Percentiles rank a stretch among this genome's conserved stretches.
phyloP scores from a whole-genome alignment of 2,797 vertebrate species.

The Ambastaia sidthimunki region DNA sequence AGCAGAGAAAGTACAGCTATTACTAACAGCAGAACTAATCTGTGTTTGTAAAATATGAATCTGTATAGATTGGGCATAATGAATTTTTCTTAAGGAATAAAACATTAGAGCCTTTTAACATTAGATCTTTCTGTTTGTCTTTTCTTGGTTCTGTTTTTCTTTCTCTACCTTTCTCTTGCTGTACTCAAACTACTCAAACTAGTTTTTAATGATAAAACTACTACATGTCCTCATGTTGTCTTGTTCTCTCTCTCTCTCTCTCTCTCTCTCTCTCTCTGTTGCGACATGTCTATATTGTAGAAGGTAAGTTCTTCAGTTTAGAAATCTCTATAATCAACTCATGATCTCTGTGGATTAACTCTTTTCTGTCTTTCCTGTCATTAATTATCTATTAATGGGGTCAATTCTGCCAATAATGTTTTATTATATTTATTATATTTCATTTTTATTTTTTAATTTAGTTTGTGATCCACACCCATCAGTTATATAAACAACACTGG shows the following conservation, averaged over 20 bases:
- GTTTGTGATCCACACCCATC: not conserved
- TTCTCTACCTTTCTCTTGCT: conserved; percentile 27
- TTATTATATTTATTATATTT: too few species aligned
- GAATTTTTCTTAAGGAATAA: too few species aligned
- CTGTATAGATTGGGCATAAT: too few species aligned
- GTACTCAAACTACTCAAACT: conserved; percentile 24
- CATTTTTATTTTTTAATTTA: too few species aligned
- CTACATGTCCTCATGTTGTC: too few species aligned
- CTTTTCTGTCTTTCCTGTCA: not conserved
- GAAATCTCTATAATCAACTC: not conserved
- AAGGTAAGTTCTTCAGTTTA: conserved; percentile 87
- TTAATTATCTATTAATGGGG: not conserved
- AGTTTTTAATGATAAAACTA: too few species aligned
- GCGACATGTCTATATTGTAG: conserved; percentile 90
- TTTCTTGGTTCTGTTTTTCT: conserved; percentile 26
- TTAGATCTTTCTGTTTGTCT: not conserved
- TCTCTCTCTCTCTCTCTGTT: conserved; percentile 81
- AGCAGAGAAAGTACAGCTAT: too few species aligned
- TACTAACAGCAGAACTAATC: too few species aligned
- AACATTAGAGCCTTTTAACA: too few species aligned
- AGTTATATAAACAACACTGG: not conserved
- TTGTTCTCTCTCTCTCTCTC: conserved; percentile 64
- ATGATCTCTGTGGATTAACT: not conserved
- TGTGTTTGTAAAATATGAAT: too few species aligned
- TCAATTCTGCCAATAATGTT: too few species aligned